Base-by-base conservation (phyloP, 1,140 invertebrate species). In the Ips nitidus region DNA sequence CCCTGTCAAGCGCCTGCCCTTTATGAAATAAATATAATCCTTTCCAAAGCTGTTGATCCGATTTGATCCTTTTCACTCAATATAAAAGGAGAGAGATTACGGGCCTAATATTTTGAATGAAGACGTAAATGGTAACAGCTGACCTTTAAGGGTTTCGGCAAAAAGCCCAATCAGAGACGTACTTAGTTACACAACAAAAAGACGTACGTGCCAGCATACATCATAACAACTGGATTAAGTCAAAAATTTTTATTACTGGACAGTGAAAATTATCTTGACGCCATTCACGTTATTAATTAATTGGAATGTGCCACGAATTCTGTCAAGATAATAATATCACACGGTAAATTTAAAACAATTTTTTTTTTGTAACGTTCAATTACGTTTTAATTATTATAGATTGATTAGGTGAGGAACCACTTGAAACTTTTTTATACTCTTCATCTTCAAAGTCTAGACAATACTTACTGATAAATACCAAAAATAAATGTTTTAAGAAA, bases 1-100 rank as follows among this genome's bases (percentile, higher is more conserved):
- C 62, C 62, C 56, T 65, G 62, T 65, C 62, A 65, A 41, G 62
- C 62, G 62, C 37, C 56, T 7, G 62, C 52, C 62, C 52, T 65
- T 65, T 65, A 65, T 56, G 62, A 65, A 65, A 65, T 65, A 53
- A 65, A 43, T 52, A 65, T 65, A 65, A 65, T 65, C 62, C 62
- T 65, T 65, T 65, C 47, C n/a, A 65, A 64, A 65, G 52, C 62
- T 65, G 62, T 43, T 63, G 43, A 60, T 60, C 41, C 41, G 40
- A 60, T 45, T 62, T 62, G 60, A 52, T 62, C 60, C 60, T 62
- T 62, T 62, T 65, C 52, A 52, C 36, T 39, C 38, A 37, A 55
- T 43, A 55, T 65, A 42, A 55, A 43, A 56, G 36, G 62, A 65
- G 47, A 37, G 61, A 53, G 61, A 64, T 65, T 65, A 56, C n/a